Evolutionary conservation across 2,113 vertebrate species (phyloP).

Genomic region (Reinhardtius hippoglossoides): DNA sequence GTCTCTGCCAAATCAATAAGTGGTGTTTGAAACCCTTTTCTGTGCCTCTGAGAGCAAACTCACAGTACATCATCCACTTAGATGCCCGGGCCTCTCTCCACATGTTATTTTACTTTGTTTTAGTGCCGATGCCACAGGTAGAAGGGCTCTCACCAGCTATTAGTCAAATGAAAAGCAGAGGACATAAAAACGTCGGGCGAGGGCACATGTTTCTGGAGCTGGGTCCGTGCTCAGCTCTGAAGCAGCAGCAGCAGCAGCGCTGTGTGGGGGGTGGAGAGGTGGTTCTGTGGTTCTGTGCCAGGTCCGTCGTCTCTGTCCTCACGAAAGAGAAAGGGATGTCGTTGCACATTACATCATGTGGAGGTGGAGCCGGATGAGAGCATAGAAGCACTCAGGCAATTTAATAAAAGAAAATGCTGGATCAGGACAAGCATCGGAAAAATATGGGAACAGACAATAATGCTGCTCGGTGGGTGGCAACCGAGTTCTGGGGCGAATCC

Average conservation of each 20-base stretch:
- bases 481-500: no score
- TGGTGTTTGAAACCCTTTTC: neutral
- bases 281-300: no score
- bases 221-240: neutral
- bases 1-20: conserved; percentile 43
- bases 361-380: no score
- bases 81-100: conserved; percentile 11
- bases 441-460: no score
- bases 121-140: conserved; percentile 34
- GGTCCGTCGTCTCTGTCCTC: no score
- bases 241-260: neutral
- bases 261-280: no score
- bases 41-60: conserved; percentile 30
- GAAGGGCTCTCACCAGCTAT: neutral
- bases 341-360: no score
- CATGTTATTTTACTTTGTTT: conserved; percentile 55
- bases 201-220: conserved; percentile 28
- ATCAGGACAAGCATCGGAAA: no score
- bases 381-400: no score
- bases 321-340: no score
- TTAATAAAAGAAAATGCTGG: no score
- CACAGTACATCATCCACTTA: conserved; percentile 39
- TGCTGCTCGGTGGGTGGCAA: no score
- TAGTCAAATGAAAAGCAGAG: conserved; percentile 24
- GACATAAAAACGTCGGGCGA: conserved; percentile 23